phyloP scores from a whole-genome alignment of 2,113 vertebrate species.

The Spea bombifrons region DNA sequence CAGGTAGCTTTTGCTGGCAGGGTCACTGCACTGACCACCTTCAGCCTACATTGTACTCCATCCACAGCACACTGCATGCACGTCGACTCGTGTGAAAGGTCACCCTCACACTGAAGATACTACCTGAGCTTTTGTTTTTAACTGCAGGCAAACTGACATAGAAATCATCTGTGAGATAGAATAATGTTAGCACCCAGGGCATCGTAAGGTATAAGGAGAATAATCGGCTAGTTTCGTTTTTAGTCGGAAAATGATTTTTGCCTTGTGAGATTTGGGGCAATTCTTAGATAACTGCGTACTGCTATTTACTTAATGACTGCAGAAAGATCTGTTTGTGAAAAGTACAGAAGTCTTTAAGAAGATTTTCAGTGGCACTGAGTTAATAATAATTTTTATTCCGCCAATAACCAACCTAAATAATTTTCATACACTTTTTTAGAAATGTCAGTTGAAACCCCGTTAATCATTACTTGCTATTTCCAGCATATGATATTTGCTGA shows the following conservation, averaged over 20 bases:
- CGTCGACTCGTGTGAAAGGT: conserved; percentile 75
- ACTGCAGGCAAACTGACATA: conserved; percentile 48
- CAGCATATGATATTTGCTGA: too few relatives aligned
- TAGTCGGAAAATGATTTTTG: neutral
- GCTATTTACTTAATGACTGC: too few relatives aligned
- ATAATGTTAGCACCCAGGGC: neutral
- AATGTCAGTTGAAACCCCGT: too few relatives aligned
- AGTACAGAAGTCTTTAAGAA: too few relatives aligned
- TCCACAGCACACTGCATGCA: conserved; percentile 60
- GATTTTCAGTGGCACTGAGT: too few relatives aligned
- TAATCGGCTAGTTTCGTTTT: neutral
- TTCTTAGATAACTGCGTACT: neutral
- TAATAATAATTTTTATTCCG: too few relatives aligned
- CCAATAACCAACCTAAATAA: too few relatives aligned
- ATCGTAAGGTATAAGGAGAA: neutral
- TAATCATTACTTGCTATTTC: too few relatives aligned
- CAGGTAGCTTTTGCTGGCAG: conserved; percentile 79
- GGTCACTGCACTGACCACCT: conserved; percentile 65
- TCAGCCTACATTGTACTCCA: conserved; percentile 61
- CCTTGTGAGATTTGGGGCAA: neutral
- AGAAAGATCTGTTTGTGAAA: too few relatives aligned
- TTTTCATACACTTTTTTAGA: too few relatives aligned
- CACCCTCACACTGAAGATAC: conserved; percentile 63
- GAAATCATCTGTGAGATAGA: conserved; percentile 51
- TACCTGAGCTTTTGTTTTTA: conserved; percentile 73